Percentiles rank a stretch among this genome's conserved stretches.
phyloP scores from a whole-genome alignment of 1,140 invertebrate species.

The Eciton burchellii region DNA sequence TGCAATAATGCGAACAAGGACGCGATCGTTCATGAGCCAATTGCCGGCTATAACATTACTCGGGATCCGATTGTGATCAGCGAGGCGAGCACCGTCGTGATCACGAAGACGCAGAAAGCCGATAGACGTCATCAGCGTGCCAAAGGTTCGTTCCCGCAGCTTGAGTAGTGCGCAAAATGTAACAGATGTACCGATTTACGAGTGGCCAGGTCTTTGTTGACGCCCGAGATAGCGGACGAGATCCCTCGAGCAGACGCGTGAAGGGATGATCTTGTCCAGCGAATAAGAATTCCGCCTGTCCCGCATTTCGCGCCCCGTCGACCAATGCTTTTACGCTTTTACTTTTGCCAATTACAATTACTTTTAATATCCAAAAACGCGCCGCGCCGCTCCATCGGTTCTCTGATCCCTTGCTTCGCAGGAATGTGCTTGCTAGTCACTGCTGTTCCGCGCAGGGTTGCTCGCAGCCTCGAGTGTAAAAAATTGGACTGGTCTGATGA shows the following conservation, averaged over 20 bases:
- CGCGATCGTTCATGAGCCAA: constrained; percentile 8
- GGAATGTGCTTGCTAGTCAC: neutral
- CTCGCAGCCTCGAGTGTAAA: neutral
- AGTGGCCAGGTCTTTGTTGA: too few relatives aligned
- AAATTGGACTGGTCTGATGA: constrained; percentile 49
- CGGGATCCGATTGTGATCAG: constrained; percentile 66
- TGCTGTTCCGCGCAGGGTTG: constrained; percentile 53
- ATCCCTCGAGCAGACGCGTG: neutral
- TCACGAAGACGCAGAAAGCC: constrained; percentile 67
- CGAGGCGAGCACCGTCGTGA: constrained; percentile 73
- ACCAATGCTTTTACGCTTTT: too few relatives aligned
- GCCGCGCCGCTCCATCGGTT: too few relatives aligned
- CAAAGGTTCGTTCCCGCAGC: constrained; percentile 72
- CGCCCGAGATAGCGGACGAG: neutral
- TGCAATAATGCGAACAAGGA: constrained; percentile 61
- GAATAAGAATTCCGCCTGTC: too few relatives aligned
- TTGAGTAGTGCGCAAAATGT: neutral
- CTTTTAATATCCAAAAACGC: neutral
- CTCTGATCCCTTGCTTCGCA: neutral
- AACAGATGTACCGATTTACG: too few relatives aligned
- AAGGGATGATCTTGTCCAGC: neutral
- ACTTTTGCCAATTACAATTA: neutral
- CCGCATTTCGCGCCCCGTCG: too few relatives aligned
- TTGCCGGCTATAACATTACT: neutral
- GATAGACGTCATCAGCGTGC: constrained; percentile 61